Percentiles rank a stretch among this genome's conserved stretches.
Evolutionary conservation across 2,797 vertebrate species (phyloP).

Genomic region (Gallinago nigripennis): DNA sequence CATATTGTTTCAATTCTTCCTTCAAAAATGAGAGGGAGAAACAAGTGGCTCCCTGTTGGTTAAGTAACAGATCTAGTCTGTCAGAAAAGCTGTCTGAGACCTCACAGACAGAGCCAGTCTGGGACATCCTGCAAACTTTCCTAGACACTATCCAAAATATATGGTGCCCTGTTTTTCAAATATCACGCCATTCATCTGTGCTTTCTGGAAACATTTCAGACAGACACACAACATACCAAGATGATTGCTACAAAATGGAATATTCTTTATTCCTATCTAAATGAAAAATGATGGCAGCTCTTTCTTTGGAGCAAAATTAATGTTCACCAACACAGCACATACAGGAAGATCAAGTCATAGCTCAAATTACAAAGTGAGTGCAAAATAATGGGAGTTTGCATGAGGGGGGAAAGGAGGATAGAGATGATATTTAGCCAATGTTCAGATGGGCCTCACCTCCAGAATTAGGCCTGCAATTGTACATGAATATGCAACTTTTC

Average conservation of each 20-base stretch:
- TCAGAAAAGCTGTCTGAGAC: constrained; percentile 19
- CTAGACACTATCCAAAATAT: constrained; percentile 48
- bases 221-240: constrained; percentile 21
- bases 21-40: not conserved
- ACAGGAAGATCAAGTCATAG: not conserved
- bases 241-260: constrained; percentile 19
- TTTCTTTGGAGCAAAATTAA: constrained; percentile 27
- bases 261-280: constrained; percentile 42
- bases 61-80: not conserved
- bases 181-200: constrained; percentile 57
- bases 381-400: not conserved
- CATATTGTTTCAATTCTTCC: not conserved
- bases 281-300: constrained; percentile 41
- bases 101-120: constrained; percentile 10
- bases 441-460: not conserved
- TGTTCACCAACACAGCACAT: not conserved
- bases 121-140: constrained; percentile 30
- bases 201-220: constrained; percentile 43
- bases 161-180: constrained; percentile 47
- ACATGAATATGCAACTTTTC: not conserved
- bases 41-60: not conserved
- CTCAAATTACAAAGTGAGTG: constrained; percentile 37
- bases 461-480: not conserved
- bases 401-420: not conserved
- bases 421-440: not conserved